These are phyloP conservation scores for Chondrosia reniformis DNA, from an alignment of 37 sponge, comb jelly and placozoan genomes.

Conservation along the genomic window DNA sequence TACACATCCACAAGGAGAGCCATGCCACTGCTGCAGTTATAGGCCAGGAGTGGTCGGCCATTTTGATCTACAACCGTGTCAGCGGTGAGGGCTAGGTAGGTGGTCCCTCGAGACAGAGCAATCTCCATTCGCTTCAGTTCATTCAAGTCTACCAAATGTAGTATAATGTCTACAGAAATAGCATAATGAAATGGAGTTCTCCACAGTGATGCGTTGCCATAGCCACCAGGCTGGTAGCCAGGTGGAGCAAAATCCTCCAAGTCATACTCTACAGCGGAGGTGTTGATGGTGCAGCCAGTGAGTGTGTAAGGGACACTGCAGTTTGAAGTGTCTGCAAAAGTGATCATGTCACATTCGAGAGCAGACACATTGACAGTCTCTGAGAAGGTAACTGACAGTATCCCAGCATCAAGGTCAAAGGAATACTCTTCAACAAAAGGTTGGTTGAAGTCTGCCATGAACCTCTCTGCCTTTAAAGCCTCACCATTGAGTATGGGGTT, in stretches of 20 bases:
- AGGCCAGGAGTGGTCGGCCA: conserved; percentile 37
- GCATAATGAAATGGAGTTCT: conserved; percentile 63
- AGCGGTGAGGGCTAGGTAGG: conserved; percentile 53
- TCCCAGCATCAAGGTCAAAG: conserved; percentile 69
- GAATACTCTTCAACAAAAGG: conserved; percentile 50
- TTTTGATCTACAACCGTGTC: conserved; percentile 58
- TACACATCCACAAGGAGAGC: conserved; percentile 36
- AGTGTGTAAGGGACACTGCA: conserved; percentile 55
- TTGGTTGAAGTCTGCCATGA: conserved; percentile 33
- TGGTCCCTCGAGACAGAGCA: conserved; percentile 32
- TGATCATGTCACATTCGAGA: conserved; percentile 64
- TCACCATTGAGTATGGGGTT: conserved; percentile 59
- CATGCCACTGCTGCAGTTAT: conserved; percentile 38
- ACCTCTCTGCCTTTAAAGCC: conserved; percentile 48
- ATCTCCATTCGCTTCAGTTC: conserved; percentile 69
- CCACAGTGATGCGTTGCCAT: conserved; percentile 84
- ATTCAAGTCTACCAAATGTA: conserved; percentile 72
- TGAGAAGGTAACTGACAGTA: conserved; percentile 54
- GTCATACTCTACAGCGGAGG: conserved; percentile 39
- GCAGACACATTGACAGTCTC: conserved; percentile 80
- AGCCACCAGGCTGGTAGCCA: conserved; percentile 68
- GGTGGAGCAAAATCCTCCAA: conserved; percentile 72
- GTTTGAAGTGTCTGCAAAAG: conserved; percentile 39
- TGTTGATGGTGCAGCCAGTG: conserved; percentile 68
- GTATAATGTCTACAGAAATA: conserved; percentile 38